Evolutionary conservation across 2,113 vertebrate species (phyloP).

Genomic region (Natator depressus): DNA sequence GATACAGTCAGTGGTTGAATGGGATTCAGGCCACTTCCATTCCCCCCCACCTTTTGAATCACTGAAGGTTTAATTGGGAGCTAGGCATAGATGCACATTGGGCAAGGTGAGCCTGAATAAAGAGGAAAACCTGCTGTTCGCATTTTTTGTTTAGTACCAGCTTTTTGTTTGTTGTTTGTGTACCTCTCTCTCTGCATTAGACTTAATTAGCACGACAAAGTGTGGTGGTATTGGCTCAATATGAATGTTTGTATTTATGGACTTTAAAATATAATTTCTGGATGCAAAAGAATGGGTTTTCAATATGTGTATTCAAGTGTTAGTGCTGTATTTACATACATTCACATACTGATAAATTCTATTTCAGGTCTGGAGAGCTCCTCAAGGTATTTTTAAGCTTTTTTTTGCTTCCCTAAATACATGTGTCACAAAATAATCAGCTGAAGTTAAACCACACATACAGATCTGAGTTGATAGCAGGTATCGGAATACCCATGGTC

Average conservation of each 20-base stretch:
- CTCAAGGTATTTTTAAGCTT: conserved; percentile 33
- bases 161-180: background rate
- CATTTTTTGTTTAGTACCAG: background rate
- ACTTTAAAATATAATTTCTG: background rate
- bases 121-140: background rate
- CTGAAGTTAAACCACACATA: background rate
- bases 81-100: background rate
- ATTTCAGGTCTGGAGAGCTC: conserved; percentile 35
- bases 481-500: background rate
- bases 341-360: conserved; percentile 17
- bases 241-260: background rate
- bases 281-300: conserved; percentile 31
- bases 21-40: conserved; percentile 11
- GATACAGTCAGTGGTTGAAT: conserved; percentile 17
- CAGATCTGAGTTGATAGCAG: background rate
- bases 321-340: conserved; percentile 36
- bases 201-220: background rate
- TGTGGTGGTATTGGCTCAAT: background rate
- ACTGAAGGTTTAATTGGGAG: conserved; percentile 5
- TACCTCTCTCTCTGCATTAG: background rate
- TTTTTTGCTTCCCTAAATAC: background rate
- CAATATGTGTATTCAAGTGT: conserved; percentile 20
- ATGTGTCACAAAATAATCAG: background rate
- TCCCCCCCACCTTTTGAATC: conserved; percentile 34
- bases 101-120: background rate